Evolutionary conservation across 2,113 vertebrate species (phyloP).

Genomic region (Bolborhynchus lineola): DNA sequence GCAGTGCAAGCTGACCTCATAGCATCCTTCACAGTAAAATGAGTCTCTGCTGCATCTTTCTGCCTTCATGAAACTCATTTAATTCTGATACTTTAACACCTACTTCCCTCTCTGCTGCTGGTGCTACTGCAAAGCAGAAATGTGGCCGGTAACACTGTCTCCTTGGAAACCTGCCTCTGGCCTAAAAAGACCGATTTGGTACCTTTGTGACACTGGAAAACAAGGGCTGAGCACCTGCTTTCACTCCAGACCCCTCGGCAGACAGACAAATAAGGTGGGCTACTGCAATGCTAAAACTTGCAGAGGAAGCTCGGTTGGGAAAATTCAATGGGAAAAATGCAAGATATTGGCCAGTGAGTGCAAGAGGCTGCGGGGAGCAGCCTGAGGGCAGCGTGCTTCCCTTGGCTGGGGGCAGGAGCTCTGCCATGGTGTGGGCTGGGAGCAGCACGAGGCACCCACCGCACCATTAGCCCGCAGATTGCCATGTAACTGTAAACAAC

Average conservation of each 20-base stretch:
- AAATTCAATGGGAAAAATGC: neutral
- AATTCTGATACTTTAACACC: neutral
- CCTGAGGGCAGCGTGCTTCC: neutral
- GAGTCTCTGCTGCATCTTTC: neutral
- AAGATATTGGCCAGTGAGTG: neutral
- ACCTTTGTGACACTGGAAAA: neutral
- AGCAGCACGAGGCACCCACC: neutral
- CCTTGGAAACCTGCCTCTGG: slow-evolving; percentile 34
- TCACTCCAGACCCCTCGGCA: neutral
- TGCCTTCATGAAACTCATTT: neutral
- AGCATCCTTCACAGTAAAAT: neutral
- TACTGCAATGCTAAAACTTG: neutral
- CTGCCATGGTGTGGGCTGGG: neutral
- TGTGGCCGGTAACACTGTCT: rapidly evolving
- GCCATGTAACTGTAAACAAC: neutral
- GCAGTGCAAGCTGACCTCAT: neutral
- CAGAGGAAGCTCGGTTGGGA: neutral
- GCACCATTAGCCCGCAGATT: neutral
- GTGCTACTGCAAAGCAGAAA: neutral
- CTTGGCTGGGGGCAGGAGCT: neutral
- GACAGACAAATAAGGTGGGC: neutral
- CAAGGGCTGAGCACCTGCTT: neutral
- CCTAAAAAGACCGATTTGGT: neutral
- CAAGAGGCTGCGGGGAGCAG: neutral
- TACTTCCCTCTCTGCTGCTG: slow-evolving; percentile 5